Evolutionary conservation across 1,140 invertebrate genomes (phyloP), one percentile per base, ranked within the genome.

Genomic region (Drosophila obscura): DNA sequence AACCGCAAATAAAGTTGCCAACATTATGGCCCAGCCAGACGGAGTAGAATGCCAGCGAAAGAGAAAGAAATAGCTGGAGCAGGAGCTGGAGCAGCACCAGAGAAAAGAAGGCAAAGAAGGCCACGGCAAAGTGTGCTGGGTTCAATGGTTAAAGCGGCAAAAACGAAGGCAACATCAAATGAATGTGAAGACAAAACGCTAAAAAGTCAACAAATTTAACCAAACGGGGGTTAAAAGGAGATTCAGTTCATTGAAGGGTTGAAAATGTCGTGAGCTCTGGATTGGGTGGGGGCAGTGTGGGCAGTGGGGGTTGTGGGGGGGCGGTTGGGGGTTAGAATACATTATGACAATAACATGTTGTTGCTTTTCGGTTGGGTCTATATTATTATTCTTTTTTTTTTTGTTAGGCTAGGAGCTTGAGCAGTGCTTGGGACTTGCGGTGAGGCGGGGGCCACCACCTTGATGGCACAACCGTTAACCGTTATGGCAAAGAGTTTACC

Each of bases 331-430:
- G 6, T 28, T 28, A 69, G 66, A 35, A 58, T 69, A 73, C 61
- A 85, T 84, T 84, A 85, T 85, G 81, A 85, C 80, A 85, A 85
- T 84, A 85, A 85, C 77, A 84, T 85, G 63, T 85, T 77, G 78
- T 77, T 74, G 56, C 66, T 50, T 58, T n/a, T 2, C 8, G 24
- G 8, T 24, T 13, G 50, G 66, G 65, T 71, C 65, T 71, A 69
- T 71, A 69, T 69, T 71, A 71, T 71, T 69, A 69, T 69, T 69
- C 49, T 11, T 9, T 35, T 68, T 68, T 68, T 69, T 69, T 71
- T 69, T 24, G 22, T 35, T 71, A 50, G 67, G 67, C 57, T 69
- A 58, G 67, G 49, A 50, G 65, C 55, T 64, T 68, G 22, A 39
- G 35, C 43, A 56, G 60, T 43, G 24, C 2, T 46, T 19, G n/a